phyloP scores from a whole-genome alignment of 2,797 vertebrate species.

The Limosa lapponica region DNA sequence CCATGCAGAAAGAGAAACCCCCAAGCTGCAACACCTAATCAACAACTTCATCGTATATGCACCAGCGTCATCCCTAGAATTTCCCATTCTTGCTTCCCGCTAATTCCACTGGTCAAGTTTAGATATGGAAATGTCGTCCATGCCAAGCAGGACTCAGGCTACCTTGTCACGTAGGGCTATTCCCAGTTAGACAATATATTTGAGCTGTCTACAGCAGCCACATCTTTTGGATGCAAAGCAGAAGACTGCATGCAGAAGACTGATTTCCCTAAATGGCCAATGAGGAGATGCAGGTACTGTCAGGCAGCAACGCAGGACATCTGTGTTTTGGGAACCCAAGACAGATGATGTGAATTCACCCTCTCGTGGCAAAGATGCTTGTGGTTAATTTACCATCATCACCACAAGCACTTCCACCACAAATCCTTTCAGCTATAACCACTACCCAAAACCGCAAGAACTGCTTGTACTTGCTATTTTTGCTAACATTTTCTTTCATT shows the following conservation, averaged over 20 bases:
- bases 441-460: not conserved
- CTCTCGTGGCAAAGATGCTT: not conserved
- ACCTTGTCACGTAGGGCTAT: not conserved
- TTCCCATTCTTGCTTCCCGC: not conserved
- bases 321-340: not conserved
- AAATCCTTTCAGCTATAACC: not conserved
- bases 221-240: not conserved
- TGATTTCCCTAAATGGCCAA: not conserved
- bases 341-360: not conserved
- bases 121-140: not conserved
- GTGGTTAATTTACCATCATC: not conserved
- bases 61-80: not conserved
- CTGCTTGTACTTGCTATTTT: not conserved
- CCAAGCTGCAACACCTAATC: not conserved
- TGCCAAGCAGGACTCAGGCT: not conserved
- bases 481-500: not conserved
- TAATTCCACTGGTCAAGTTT: not conserved
- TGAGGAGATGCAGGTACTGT: not conserved
- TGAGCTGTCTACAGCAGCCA: not conserved
- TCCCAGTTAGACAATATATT: not conserved
- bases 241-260: not conserved
- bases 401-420: conserved; percentile 17
- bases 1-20: not conserved
- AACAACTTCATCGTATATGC: not conserved
- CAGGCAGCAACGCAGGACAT: not conserved